These are phyloP conservation scores for Synanthedon andrenaeformis DNA, from an alignment of 2,888 invertebrate genomes.

Conservation along the genomic window DNA sequence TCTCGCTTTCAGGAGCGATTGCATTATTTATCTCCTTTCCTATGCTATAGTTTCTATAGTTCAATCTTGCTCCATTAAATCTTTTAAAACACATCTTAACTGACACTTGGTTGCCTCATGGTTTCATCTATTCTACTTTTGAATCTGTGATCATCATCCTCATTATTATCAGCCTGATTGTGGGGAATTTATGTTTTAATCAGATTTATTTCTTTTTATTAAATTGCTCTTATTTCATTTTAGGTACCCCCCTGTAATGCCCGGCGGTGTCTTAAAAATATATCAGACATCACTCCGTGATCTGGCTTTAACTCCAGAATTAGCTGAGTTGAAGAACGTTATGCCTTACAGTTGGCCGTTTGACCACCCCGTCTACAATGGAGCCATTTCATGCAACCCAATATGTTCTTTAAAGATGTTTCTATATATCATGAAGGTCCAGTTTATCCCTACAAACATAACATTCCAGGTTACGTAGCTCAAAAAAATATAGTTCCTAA, in stretches of 20 bases:
- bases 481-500: slow-evolving; percentile 5
- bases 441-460: slow-evolving; percentile 1
- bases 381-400: slow-evolving; percentile 63
- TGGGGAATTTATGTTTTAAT: too few relatives aligned
- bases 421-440: slow-evolving; percentile 62
- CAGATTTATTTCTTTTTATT: too few relatives aligned
- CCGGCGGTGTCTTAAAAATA: slow-evolving; percentile 74
- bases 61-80: too few relatives aligned
- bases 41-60: too few relatives aligned
- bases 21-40: too few relatives aligned
- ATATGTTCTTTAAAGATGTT: slow-evolving; percentile 73
- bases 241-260: slow-evolving; percentile 47
- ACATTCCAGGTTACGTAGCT: background rate
- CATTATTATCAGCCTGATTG: too few relatives aligned
- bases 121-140: too few relatives aligned
- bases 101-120: too few relatives aligned
- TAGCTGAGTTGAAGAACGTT: slow-evolving; percentile 26
- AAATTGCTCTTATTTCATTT: too few relatives aligned
- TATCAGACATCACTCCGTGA: slow-evolving; percentile 76
- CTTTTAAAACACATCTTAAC: too few relatives aligned
- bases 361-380: slow-evolving; percentile 58
- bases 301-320: slow-evolving; percentile 59
- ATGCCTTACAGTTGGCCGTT: slow-evolving; percentile 70
- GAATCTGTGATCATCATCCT: too few relatives aligned
- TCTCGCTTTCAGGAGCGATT: too few relatives aligned